phyloP scores from a whole-genome alignment of 2,888 invertebrate species.

The Orchesellides sinensis region DNA sequence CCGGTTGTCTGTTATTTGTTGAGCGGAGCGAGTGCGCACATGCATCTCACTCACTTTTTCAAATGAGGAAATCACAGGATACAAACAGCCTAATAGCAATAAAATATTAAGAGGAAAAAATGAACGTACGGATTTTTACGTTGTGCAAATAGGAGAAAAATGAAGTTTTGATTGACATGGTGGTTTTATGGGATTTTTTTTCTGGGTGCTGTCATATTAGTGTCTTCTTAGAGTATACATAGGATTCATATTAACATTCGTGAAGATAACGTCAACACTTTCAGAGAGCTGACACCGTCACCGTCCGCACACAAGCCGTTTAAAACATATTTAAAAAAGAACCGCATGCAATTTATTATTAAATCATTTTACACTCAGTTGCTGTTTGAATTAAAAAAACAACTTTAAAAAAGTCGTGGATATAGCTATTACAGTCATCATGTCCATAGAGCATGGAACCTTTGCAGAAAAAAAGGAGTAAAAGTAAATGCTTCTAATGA shows the following conservation, averaged over 20 bases:
- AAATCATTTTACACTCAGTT: not conserved
- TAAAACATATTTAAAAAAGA: not conserved
- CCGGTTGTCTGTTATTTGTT: slow-evolving; percentile 55
- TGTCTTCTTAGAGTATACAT: not conserved
- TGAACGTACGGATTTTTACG: slow-evolving; percentile 23
- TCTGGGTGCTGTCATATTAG: slow-evolving; percentile 51
- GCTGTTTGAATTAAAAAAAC: not conserved
- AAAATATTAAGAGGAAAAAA: not conserved
- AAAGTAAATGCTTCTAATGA: slow-evolving; percentile 49
- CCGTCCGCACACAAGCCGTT: too few species aligned
- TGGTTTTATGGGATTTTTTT: slow-evolving; percentile 41
- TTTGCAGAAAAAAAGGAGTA: slow-evolving; percentile 27
- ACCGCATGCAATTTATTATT: not conserved
- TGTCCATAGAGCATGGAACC: slow-evolving; percentile 38
- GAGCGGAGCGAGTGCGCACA: slow-evolving; percentile 40
- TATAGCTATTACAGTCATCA: too few species aligned
- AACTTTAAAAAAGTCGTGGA: not conserved
- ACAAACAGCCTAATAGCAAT: slow-evolving; percentile 32
- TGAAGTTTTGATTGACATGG: slow-evolving; percentile 45
- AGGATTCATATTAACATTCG: not conserved
- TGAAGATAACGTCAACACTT: not conserved
- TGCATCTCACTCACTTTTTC: slow-evolving; percentile 27
- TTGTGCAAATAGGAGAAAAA: slow-evolving; percentile 3
- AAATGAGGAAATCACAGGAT: slow-evolving; percentile 60
- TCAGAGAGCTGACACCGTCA: not conserved